Conservation (phyloP, 2,797 vertebrate species). For the Mus caroli region DNA sequence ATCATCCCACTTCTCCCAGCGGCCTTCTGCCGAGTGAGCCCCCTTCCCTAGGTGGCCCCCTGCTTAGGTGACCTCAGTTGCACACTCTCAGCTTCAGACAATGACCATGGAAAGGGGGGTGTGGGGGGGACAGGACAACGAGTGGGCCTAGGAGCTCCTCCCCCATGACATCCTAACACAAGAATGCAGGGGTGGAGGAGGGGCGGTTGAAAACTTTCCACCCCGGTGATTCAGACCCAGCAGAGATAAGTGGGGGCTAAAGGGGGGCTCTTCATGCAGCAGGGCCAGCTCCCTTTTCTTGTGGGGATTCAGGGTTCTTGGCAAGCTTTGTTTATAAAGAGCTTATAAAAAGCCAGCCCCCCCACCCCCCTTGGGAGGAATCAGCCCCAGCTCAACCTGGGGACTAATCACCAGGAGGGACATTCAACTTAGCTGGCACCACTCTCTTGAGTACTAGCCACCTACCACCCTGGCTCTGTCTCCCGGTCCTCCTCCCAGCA, state of each 20-base stretch:
- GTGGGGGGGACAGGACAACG: not conserved
- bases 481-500: not conserved
- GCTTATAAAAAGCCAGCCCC: not conserved
- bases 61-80: conserved; percentile 57
- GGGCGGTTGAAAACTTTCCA: conserved; percentile 82
- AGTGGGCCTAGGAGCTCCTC: conserved; percentile 71
- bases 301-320: conserved; percentile 24
- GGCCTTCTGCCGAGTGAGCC: not conserved
- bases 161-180: conserved; percentile 82
- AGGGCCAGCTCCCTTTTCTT: not conserved
- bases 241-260: conserved; percentile 69
- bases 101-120: conserved; percentile 60
- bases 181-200: conserved; percentile 82
- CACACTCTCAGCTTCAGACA: conserved; percentile 76
- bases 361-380: not conserved
- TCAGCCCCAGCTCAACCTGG: not conserved
- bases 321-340: conserved; percentile 49
- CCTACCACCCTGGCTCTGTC: not conserved
- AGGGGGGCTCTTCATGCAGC: not conserved
- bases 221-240: conserved; percentile 65
- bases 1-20: not conserved
- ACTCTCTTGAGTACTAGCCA: not conserved
- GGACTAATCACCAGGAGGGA: not conserved
- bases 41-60: not conserved
- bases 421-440: not conserved